Percentiles rank a stretch among this genome's conserved stretches.
Evolutionary conservation across 1,140 invertebrate species (phyloP).

Genomic region (Bombus polaris): DNA sequence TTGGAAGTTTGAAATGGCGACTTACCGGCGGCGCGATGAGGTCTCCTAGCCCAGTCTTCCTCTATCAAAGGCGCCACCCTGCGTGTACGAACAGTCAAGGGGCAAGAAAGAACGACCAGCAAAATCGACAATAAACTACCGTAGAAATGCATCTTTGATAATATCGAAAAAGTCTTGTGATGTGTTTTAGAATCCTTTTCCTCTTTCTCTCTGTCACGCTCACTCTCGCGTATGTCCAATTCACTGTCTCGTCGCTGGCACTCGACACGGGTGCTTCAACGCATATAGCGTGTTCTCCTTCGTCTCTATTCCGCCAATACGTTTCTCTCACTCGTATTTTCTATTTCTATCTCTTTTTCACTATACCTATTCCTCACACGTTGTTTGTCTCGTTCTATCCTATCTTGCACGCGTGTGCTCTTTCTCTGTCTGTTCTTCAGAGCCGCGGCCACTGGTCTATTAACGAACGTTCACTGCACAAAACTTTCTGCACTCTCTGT

Average conservation of each 20-base stretch:
- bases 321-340: slow-evolving; percentile 21
- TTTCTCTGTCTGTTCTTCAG: slow-evolving; percentile 32
- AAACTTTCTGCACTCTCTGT: slow-evolving; percentile 63
- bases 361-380: neutral
- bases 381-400: neutral
- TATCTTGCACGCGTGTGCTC: neutral
- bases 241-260: slow-evolving; percentile 51
- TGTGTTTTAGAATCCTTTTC: slow-evolving; percentile 15
- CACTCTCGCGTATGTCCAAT: slow-evolving; percentile 35
- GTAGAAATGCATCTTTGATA: slow-evolving; percentile 71
- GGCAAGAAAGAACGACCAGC: slow-evolving; percentile 68
- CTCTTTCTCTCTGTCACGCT: slow-evolving; percentile 9
- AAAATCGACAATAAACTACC: slow-evolving; percentile 67
- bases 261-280: slow-evolving; percentile 49
- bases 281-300: slow-evolving; percentile 54
- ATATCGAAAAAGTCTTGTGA: slow-evolving; percentile 14
- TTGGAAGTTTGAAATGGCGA: slow-evolving; percentile 31
- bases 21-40: slow-evolving; percentile 78
- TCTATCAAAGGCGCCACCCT: slow-evolving; percentile 78
- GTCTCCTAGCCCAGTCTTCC: slow-evolving; percentile 78
- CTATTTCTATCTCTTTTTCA: slow-evolving; percentile 37
- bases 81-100: slow-evolving; percentile 66
- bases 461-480: slow-evolving; percentile 73
- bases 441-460: slow-evolving; percentile 63
- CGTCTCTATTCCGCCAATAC: slow-evolving; percentile 30